phyloP scores from a whole-genome alignment of 2,113 vertebrate genomes.

The Acrocephalus kingi region DNA sequence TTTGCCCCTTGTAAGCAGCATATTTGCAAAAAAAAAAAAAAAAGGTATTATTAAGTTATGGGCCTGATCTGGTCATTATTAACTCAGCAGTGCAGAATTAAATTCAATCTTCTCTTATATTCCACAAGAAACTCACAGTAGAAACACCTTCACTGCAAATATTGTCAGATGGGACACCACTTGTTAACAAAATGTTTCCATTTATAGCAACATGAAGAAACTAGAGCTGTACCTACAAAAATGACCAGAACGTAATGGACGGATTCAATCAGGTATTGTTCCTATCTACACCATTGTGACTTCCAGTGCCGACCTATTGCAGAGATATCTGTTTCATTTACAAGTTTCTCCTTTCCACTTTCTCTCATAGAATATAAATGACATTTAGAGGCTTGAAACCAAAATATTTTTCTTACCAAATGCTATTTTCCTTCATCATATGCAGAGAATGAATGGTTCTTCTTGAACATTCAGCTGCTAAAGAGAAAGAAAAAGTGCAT shows the following conservation, averaged over 20 bases:
- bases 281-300: not conserved
- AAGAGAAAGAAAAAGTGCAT: constrained; percentile 5
- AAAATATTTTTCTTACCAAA: constrained; percentile 62
- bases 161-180: not conserved
- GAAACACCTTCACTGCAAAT: constrained; percentile 20
- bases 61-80: not conserved
- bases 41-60: not conserved
- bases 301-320: not conserved
- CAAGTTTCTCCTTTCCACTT: not conserved
- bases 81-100: not conserved
- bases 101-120: not conserved
- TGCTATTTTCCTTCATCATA: constrained; percentile 40
- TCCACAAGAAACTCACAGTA: not conserved
- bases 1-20: not conserved
- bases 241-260: not conserved
- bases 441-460: constrained; percentile 23
- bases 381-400: constrained; percentile 12
- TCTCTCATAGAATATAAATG: constrained; percentile 4
- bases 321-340: not conserved
- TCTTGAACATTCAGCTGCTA: constrained; percentile 44
- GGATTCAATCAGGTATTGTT: not conserved
- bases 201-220: constrained; percentile 8
- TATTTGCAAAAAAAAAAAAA: not conserved
- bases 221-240: not conserved
- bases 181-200: not conserved